phyloP scores from a whole-genome alignment of 2,888 invertebrate genomes.

The Sminthurinus aureus region DNA sequence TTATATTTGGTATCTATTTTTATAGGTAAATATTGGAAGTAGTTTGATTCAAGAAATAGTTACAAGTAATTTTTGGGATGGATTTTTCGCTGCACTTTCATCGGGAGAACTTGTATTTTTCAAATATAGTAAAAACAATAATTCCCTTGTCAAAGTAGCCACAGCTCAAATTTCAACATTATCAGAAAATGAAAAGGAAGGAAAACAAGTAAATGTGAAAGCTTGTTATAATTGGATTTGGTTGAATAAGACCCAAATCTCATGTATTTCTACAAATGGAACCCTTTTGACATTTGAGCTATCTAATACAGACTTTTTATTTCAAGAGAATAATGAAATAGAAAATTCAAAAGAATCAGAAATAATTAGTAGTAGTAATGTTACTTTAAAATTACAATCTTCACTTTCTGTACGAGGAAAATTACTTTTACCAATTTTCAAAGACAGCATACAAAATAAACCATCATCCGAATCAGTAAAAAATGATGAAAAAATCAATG shows the following conservation, averaged over 20 bases:
- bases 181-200: not conserved
- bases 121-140: conserved; percentile 4
- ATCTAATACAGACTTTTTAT: conserved; percentile 13
- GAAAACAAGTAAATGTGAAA: conserved; percentile 15
- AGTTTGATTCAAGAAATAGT: conserved; percentile 44
- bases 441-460: not conserved
- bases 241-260: conserved; percentile 47
- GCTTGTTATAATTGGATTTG: conserved; percentile 52
- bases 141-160: not conserved
- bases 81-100: conserved; percentile 41
- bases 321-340: not conserved
- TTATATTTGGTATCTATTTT: too few species aligned
- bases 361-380: not conserved
- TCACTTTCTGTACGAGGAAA: conserved; percentile 30
- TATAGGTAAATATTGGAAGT: not conserved
- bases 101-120: conserved; percentile 43
- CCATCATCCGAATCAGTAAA: not conserved
- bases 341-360: not conserved
- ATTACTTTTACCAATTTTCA: conserved; percentile 23
- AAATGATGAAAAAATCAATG: not conserved
- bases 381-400: not conserved
- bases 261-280: conserved; percentile 34
- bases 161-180: not conserved
- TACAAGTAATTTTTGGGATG: conserved; percentile 54
- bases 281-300: conserved; percentile 25